phyloP scores from a whole-genome alignment of 2,888 invertebrate genomes.

The Stegophylla sp. region DNA sequence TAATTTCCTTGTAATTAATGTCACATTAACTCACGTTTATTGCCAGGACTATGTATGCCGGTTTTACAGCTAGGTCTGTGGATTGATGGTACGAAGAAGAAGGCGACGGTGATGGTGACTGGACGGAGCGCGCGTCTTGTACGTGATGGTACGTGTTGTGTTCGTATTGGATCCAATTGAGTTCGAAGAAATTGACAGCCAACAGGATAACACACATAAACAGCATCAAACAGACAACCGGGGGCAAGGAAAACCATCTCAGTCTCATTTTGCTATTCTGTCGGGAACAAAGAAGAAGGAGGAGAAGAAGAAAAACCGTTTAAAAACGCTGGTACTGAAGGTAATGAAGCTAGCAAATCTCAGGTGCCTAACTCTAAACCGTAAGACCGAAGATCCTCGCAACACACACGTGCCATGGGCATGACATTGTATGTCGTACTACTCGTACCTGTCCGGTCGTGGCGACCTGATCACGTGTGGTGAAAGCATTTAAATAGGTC shows the following conservation, averaged over 20 bases:
- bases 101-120: neutral
- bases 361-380: neutral
- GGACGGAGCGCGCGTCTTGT: neutral
- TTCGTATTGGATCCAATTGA: constrained; percentile 60
- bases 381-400: neutral
- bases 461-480: no score
- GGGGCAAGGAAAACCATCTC: constrained; percentile 25
- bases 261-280: constrained; percentile 13
- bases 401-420: neutral
- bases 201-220: constrained; percentile 60
- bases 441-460: no score
- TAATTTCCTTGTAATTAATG: no score
- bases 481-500: no score
- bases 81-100: neutral
- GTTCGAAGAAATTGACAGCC: constrained; percentile 60
- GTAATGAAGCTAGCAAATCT: neutral
- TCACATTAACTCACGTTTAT: constrained; percentile 37
- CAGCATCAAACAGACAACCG: constrained; percentile 57
- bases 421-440: no score
- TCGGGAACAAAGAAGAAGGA: no score
- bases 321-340: no score
- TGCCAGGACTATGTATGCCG: constrained; percentile 35
- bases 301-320: neutral
- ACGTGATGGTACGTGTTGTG: constrained; percentile 60
- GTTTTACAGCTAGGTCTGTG: neutral